phyloP scores from a whole-genome alignment of 2,888 invertebrate genomes.

The Lasioglossum oenotherae region DNA sequence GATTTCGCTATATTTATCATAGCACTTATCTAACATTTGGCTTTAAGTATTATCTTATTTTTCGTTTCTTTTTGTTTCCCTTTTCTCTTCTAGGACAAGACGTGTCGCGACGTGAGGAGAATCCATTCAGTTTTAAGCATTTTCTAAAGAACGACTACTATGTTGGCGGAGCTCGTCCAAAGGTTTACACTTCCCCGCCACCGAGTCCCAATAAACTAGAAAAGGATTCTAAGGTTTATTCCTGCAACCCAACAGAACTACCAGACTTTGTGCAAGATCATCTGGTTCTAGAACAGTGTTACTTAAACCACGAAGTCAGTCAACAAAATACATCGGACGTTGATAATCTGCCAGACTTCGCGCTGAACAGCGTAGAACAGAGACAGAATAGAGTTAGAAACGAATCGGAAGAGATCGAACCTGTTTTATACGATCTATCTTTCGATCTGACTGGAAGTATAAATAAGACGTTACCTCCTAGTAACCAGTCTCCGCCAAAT shows the following conservation, averaged over 20 bases:
- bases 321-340: constrained; percentile 86
- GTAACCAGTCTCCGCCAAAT: constrained; percentile 50
- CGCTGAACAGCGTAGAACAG: constrained; percentile 85
- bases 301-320: constrained; percentile 83
- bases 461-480: constrained; percentile 63
- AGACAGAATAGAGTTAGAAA: constrained; percentile 64
- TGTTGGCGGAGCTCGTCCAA: constrained; percentile 91
- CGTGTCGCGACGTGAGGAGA: constrained; percentile 88
- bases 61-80: background rate
- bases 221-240: constrained; percentile 85
- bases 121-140: constrained; percentile 94
- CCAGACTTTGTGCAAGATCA: constrained; percentile 97
- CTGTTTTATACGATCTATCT: constrained; percentile 66
- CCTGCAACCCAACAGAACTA: constrained; percentile 88
- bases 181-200: constrained; percentile 86
- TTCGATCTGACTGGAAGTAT: constrained; percentile 77
- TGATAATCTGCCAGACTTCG: constrained; percentile 89
- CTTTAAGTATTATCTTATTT: background rate
- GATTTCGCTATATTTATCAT: constrained; percentile 39
- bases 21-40: constrained; percentile 4
- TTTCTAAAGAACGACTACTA: constrained; percentile 91
- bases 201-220: constrained; percentile 85
- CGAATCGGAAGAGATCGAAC: constrained; percentile 57
- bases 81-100: constrained; percentile 84
- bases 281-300: constrained; percentile 92